Base-by-base conservation (phyloP, 1,140 invertebrate species). In the Zaprionus ghesquierei region DNA sequence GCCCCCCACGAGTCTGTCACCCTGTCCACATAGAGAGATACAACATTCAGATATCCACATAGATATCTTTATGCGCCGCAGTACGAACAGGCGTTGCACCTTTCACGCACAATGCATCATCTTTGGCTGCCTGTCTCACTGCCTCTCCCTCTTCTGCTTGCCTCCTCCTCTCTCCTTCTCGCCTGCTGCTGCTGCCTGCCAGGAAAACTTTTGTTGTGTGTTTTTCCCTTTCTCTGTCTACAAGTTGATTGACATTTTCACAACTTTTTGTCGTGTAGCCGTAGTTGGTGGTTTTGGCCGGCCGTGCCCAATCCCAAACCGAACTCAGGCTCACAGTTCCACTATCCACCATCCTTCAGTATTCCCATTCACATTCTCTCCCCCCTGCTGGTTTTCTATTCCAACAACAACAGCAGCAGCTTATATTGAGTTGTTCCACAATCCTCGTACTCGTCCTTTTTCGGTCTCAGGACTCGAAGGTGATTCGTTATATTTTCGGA, bases 401-500 rank as follows among this genome's bases (percentile, higher is more conserved):
- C 50, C 15, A 27, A 33, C 31, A 22, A 20, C 25, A 22, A 23
- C 51, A 38, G 9, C 38, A 61, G 44, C 53, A 58, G 46, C 41
- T 31, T 64, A 63, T 46, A 54, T 46, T 44, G 27, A 51, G 54
- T 27, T 75, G 61, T 70, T 65, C 25, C 33, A 58, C 56, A 61
- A 59, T 59, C 64, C 35, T 41, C 35, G n/a, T 41, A n/a, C 20
- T 79, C 68, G 84, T 89, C 84, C 85, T 89, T 89, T 41, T 90
- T 68, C 59, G 73, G 70, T 60, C 66, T n/a, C n/a, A n/a, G n/a
- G n/a, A 69, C 82, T 78, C 77, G 77, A 84, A 90, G 87, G 87
- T 90, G 82, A 90, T 90, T 86, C 69, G 82, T 90, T 90, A 90
- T 90, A 90, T 87, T 90, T 87, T 90, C 77, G 82, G 87, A 90